Evolutionary conservation across 2,113 vertebrate species (phyloP), one percentile per base, ranked within the genome.

Genomic region (Carassius auratus): DNA sequence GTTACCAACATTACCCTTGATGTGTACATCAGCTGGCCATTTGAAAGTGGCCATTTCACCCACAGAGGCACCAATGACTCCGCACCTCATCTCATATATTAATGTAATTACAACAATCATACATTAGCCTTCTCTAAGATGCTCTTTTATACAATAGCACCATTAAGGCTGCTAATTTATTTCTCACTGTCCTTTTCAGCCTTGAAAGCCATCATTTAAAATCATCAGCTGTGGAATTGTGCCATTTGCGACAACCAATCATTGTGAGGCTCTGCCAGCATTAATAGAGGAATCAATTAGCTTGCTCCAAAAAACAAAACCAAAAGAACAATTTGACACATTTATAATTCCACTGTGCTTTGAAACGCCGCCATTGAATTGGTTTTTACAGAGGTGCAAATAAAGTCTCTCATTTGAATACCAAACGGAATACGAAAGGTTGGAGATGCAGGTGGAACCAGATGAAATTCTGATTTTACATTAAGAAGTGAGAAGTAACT

Each of bases 221-320:
- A 81, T 36, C 61, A 69, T 73, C 76, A 79, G 64, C 50, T 9
- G 68, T 38, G 30, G 68, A 69, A 87, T 69, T 50, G 81, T 85
- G 14, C 52, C 75, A 76, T 85, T 83, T 87, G 66, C 8, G 17
- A 76, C 57, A 76, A 76, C 59, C 82, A 62, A 71, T 87, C 81
- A 50, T 73, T 52, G 30, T 36, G 50, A 73, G 45, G 66, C 79
- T 26, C 36, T 82, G 48, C 64, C 86, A 8, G 71, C 50, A 62
- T 78, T 74, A 87, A 86, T 74, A 76, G 74, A 69, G 33, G 76
- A 90, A 84, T 90, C 83, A 85, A 84, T 85, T 88, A 77, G 50
- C 77, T 23, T 1, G 9, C 45, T 76, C 50, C 38, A 52, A 74
- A 76, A 85, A 78, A 88, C 77, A 77, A 87, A 57, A 71, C 76